These are phyloP conservation scores for Drosophila tripunctata DNA, from an alignment of 2,888 invertebrate genomes.

Conservation along the genomic window DNA sequence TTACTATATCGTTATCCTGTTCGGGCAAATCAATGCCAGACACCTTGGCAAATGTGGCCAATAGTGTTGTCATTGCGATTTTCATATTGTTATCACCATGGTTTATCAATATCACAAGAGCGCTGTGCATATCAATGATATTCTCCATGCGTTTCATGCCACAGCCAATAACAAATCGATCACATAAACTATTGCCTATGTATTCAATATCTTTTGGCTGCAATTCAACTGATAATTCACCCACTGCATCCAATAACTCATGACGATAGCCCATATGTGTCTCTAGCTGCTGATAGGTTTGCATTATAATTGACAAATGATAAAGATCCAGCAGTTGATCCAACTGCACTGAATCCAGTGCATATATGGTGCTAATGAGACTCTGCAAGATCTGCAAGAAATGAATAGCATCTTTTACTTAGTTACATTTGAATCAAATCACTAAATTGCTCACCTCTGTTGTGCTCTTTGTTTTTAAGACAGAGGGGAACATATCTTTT, in stretches of 20 bases:
- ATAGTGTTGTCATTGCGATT: conserved; percentile 37
- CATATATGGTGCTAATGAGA: neutral
- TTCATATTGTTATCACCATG: neutral
- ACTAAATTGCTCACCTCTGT: neutral
- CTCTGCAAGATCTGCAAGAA: conserved; percentile 13
- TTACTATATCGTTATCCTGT: conserved; percentile 10
- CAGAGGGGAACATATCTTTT: neutral
- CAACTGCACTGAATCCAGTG: neutral
- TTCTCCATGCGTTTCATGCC: conserved; percentile 28
- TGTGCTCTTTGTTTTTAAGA: neutral
- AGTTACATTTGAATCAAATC: neutral
- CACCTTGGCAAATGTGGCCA: conserved; percentile 44
- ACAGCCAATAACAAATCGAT: conserved; percentile 21
- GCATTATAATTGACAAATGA: conserved; percentile 52
- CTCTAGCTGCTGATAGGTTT: conserved; percentile 19
- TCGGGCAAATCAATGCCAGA: neutral
- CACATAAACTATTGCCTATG: conserved; percentile 34
- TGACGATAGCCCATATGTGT: conserved; percentile 20
- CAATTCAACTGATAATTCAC: conserved; percentile 8
- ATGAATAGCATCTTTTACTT: neutral
- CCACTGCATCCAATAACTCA: conserved; percentile 28
- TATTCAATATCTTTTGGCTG: conserved; percentile 1
- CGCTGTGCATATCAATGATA: conserved; percentile 29
- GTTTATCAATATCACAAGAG: conserved; percentile 32
- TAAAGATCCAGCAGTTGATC: conserved; percentile 43